A percentile compares a stretch with the other conserved stretches of the same genome.
Conservation (phyloP, 2,888 invertebrate genomes). For the Odontomyia ornata region DNA sequence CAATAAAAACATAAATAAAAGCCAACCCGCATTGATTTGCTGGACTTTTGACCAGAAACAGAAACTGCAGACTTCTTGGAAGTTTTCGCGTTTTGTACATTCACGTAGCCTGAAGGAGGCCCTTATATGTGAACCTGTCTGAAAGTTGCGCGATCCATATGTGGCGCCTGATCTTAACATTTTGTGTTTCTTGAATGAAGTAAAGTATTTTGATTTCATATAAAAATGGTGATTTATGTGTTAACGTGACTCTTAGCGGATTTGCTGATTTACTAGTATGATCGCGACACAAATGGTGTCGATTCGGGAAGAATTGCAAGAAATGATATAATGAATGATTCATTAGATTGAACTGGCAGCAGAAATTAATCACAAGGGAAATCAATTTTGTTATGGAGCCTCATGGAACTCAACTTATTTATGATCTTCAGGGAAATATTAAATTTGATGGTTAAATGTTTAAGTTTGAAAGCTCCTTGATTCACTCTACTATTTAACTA, state of each 20-base stretch:
- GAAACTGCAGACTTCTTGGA: constrained; percentile 2
- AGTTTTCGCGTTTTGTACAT: not conserved
- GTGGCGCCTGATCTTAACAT: not conserved
- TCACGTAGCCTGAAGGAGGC: not conserved
- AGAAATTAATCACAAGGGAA: too few relatives aligned
- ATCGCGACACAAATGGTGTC: too few relatives aligned
- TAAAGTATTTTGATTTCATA: constrained; percentile 33
- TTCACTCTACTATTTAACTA: too few relatives aligned
- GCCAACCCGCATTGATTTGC: not conserved
- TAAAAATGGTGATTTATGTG: constrained; percentile 37
- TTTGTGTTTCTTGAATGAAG: constrained; percentile 12
- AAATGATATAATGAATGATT: too few relatives aligned
- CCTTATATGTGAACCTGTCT: constrained; percentile 40
- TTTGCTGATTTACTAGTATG: not conserved
- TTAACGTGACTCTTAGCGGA: constrained; percentile 5
- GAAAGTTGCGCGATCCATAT: constrained; percentile 34
- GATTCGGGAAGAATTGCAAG: too few relatives aligned
- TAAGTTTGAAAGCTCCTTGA: too few relatives aligned
- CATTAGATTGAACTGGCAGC: too few relatives aligned
- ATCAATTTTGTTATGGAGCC: too few relatives aligned
- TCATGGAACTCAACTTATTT: too few relatives aligned
- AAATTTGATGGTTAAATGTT: too few relatives aligned
- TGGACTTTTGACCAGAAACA: not conserved
- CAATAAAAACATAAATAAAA: constrained; percentile 10
- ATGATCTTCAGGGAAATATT: too few relatives aligned